Base-by-base conservation (phyloP, 1,140 invertebrate genomes). In the Battus philenor region DNA sequence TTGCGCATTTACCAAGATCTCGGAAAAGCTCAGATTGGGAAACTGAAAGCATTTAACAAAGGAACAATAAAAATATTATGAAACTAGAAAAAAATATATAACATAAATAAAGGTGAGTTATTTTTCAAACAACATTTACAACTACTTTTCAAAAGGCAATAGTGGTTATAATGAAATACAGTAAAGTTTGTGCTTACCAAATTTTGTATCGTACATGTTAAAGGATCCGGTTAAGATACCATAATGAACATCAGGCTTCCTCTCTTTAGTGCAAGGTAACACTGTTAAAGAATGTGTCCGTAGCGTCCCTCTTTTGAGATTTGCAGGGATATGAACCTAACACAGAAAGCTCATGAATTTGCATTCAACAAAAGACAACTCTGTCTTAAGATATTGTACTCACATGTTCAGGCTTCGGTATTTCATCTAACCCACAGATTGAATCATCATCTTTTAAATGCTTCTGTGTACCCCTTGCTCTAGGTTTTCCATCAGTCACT, bases 251-350 rank as follows among this genome's bases (percentile, higher is more conserved):
- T 69, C 61, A 0, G 62, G 46, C 41, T 50, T 77, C 16, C 55
- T 65, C 4, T 82, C 74, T 39, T 79, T 80, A 5, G 62, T 73
- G 43, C 81, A 85, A 6, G 75, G 72, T n/a, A 88, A 46, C 2
- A 86, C 81, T 3, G 88, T 88, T 31, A 88, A 75, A 0, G 88
- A 89, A 54, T 88, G 87, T n/a, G 84, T 88, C 48, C 87, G 67
- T 10, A 89, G 55, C 5, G 76, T 86, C 2, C 87, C 87, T 24
- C 70, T 74, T 51, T 80, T 82, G 12, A 88, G 57, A 50, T 85
- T 75, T 4, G 63, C 48, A 13, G 73, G 79, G 38, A 87, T 79
- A 33, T 68, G 66, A 2, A 72, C 66, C 80, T 84, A 41, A 9
- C 34, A 51, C 30, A 44, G n/a, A n/a, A n/a, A n/a, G n/a, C n/a